These are phyloP conservation scores for Aphidius gifuensis DNA, from an alignment of 1,140 invertebrate species.

Conservation along the genomic window DNA sequence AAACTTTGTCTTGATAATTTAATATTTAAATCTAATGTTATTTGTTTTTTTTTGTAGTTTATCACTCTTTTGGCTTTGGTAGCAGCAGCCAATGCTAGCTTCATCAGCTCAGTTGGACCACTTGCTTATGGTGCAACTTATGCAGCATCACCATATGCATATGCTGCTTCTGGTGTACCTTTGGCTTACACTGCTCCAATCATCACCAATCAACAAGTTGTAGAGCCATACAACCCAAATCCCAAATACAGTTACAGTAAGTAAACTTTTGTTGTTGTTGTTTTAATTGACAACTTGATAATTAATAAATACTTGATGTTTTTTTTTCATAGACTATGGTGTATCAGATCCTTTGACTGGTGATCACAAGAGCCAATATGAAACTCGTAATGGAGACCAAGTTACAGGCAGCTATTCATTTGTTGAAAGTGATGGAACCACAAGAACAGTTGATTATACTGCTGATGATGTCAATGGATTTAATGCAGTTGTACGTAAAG, in stretches of 20 bases:
- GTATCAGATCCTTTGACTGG: slow-evolving; percentile 35
- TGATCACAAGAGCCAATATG: slow-evolving; percentile 26
- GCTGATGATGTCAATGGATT: slow-evolving; percentile 22
- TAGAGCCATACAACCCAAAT: slow-evolving; percentile 16
- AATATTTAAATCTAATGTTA: too few relatives aligned
- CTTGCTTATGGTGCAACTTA: too few relatives aligned
- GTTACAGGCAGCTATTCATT: slow-evolving; percentile 23
- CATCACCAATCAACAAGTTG: slow-evolving; percentile 6
- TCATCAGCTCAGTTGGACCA: too few relatives aligned
- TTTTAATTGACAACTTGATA: not conserved
- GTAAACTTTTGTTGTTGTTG: not conserved
- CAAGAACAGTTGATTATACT: slow-evolving; percentile 24
- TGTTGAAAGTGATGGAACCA: slow-evolving; percentile 20
- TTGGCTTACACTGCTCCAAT: slow-evolving; percentile 9
- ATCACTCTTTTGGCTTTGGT: too few relatives aligned
- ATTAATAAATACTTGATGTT: slow-evolving; percentile 28
- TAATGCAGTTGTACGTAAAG: slow-evolving; percentile 20
- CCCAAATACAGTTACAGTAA: slow-evolving; percentile 15
- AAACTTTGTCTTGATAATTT: too few relatives aligned
- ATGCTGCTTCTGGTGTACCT: not conserved
- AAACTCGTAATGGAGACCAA: slow-evolving; percentile 22
- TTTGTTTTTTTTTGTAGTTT: too few relatives aligned
- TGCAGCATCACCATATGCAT: too few relatives aligned
- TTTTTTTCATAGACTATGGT: slow-evolving; percentile 1
- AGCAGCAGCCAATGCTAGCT: too few relatives aligned